Percentiles rank a stretch among this genome's conserved stretches.
Evolutionary conservation across 2,888 invertebrate genomes (phyloP).

Genomic region (Rhogogaster chlorosoma): DNA sequence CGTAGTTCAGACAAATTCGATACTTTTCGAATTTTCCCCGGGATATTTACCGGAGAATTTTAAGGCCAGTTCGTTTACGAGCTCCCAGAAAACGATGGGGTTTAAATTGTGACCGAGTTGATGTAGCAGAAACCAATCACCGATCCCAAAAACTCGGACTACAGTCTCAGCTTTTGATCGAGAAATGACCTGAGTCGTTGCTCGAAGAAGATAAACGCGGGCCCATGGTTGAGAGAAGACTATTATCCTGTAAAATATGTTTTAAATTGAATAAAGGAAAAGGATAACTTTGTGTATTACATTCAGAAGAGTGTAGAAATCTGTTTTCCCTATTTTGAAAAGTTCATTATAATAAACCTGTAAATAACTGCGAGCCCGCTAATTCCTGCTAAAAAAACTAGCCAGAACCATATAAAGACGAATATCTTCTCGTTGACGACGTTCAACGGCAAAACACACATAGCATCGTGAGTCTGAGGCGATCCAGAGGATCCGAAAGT

Average conservation of each 20-base stretch:
- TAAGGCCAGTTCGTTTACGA: constrained; percentile 80
- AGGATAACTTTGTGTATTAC: not conserved
- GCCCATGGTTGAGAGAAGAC: constrained; percentile 81
- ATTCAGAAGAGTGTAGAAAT: not conserved
- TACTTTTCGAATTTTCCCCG: not conserved
- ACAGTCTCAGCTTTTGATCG: constrained; percentile 80
- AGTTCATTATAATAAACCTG: constrained; percentile 74
- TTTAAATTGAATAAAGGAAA: not conserved
- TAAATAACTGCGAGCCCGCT: constrained; percentile 84
- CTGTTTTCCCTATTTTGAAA: not conserved
- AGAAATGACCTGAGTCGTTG: constrained; percentile 81
- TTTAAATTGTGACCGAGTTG: constrained; percentile 89
- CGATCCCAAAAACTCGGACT: constrained; percentile 81
- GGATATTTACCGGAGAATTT: constrained; percentile 52
- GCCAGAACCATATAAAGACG: constrained; percentile 88
- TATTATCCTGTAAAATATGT: constrained; percentile 69
- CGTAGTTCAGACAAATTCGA: constrained; percentile 31
- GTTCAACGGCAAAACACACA: constrained; percentile 89
- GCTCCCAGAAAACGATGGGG: constrained; percentile 83
- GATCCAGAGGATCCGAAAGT: constrained; percentile 82
- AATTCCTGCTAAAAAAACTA: constrained; percentile 82
- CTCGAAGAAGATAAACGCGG: constrained; percentile 82
- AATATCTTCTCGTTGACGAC: constrained; percentile 91
- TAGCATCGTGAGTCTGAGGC: constrained; percentile 81
- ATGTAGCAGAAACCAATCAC: constrained; percentile 90